phyloP scores from a whole-genome alignment of 2,888 invertebrate genomes.

The Cerastis rubricosa region DNA sequence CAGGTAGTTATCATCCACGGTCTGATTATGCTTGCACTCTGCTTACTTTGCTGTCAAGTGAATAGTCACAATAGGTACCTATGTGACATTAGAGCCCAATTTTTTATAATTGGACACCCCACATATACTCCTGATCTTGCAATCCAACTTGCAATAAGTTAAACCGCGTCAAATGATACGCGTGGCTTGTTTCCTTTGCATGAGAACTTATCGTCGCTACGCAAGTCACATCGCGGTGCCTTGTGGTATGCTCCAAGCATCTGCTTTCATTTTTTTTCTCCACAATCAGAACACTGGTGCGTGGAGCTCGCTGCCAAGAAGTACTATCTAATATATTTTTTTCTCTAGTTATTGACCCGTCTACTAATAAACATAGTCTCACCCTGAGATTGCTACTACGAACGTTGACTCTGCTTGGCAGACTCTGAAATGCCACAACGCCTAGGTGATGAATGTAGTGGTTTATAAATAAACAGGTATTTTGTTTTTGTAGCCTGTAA shows the following conservation, averaged over 20 bases:
- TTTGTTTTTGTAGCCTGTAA: conserved; percentile 4
- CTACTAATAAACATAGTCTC: conserved; percentile 28
- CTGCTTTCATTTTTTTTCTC: not conserved
- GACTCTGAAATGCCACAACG: conserved; percentile 31
- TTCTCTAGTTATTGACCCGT: not conserved
- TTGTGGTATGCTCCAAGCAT: not conserved
- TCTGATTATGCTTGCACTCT: conserved; percentile 14
- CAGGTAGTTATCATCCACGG: conserved; percentile 1
- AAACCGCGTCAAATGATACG: not conserved
- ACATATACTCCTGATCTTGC: not conserved
- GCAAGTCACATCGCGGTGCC: not conserved
- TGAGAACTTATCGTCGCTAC: not conserved
- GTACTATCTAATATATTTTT: not conserved
- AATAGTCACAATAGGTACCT: not conserved
- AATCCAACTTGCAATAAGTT: not conserved
- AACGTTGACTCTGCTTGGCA: conserved; percentile 44
- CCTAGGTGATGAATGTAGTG: not conserved
- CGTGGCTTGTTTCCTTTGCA: not conserved
- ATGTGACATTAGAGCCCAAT: too few relatives aligned
- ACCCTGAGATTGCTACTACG: conserved; percentile 33
- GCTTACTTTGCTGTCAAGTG: not conserved
- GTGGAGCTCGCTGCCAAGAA: not conserved
- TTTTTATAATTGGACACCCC: not conserved
- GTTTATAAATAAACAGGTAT: conserved; percentile 15
- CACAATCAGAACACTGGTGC: not conserved